A percentile compares a stretch with the other conserved stretches of the same genome.
Conservation (phyloP, 2,797 vertebrate species). For the Graptemys geographica region DNA sequence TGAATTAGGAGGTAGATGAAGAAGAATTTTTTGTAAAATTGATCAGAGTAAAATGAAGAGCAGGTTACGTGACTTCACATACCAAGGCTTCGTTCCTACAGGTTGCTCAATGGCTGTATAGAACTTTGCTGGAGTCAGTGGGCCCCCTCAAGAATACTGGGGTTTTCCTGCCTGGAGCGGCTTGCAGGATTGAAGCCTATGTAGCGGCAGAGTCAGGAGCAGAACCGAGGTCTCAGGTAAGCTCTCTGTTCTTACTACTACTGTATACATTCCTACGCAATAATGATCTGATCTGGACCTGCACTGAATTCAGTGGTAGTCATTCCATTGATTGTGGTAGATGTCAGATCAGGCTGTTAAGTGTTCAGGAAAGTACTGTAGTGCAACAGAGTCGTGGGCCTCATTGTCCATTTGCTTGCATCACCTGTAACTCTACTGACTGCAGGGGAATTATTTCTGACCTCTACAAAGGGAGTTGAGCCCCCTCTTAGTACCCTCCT, state of each 20-base stretch:
- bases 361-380: neutral
- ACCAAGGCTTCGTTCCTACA: neutral
- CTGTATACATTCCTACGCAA: too few relatives aligned
- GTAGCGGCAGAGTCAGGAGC: neutral
- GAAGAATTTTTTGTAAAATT: too few relatives aligned
- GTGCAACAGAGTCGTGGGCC: neutral
- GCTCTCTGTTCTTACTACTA: neutral
- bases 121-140: neutral
- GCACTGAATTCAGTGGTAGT: neutral
- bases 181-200: fast-evolving
- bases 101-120: neutral
- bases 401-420: neutral
- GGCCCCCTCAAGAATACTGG: too few relatives aligned
- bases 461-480: neutral
- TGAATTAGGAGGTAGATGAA: neutral
- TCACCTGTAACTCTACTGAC: neutral
- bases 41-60: neutral
- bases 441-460: neutral
- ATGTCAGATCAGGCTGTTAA: neutral
- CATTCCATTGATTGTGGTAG: neutral
- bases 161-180: neutral
- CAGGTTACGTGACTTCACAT: neutral
- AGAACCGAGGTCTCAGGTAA: neutral
- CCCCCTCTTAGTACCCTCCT: neutral
- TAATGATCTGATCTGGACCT: neutral